Conservation (phyloP, 2,888 invertebrate genomes). For the Drosophila colorata region DNA sequence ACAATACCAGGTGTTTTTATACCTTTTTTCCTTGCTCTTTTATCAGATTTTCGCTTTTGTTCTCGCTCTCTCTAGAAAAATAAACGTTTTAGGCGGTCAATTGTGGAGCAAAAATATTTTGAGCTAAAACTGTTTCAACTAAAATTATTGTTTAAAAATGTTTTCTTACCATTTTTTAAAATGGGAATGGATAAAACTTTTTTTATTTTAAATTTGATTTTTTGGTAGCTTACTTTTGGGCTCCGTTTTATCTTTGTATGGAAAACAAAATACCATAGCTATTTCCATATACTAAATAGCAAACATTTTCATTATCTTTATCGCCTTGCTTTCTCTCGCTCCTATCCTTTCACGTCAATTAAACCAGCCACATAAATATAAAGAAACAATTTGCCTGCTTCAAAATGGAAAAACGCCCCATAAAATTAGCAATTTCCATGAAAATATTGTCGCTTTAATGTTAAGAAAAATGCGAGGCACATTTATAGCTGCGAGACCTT, state of each 20-base stretch:
- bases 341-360: constrained; percentile 51
- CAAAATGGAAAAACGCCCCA: constrained; percentile 33
- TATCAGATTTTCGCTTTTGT: constrained; percentile 20
- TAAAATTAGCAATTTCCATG: constrained; percentile 72
- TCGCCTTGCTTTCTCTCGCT: constrained; percentile 7
- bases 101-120: constrained; percentile 5
- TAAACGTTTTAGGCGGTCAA: constrained; percentile 17
- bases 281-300: constrained; percentile 14
- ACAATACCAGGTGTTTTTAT: constrained; percentile 22
- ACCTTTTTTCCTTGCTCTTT: neutral
- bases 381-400: constrained; percentile 55
- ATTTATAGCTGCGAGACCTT: constrained; percentile 59
- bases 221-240: no score
- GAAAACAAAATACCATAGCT: neutral
- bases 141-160: neutral
- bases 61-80: constrained; percentile 6
- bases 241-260: neutral
- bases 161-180: no score
- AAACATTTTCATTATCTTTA: constrained; percentile 64
- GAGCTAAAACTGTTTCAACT: constrained; percentile 1
- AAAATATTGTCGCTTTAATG: constrained; percentile 71
- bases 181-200: neutral
- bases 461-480: constrained; percentile 66
- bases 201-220: no score
- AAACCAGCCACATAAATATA: constrained; percentile 71